Evolutionary conservation across 2,797 vertebrate species (phyloP).

Genomic region (Alfaro cultratus): DNA sequence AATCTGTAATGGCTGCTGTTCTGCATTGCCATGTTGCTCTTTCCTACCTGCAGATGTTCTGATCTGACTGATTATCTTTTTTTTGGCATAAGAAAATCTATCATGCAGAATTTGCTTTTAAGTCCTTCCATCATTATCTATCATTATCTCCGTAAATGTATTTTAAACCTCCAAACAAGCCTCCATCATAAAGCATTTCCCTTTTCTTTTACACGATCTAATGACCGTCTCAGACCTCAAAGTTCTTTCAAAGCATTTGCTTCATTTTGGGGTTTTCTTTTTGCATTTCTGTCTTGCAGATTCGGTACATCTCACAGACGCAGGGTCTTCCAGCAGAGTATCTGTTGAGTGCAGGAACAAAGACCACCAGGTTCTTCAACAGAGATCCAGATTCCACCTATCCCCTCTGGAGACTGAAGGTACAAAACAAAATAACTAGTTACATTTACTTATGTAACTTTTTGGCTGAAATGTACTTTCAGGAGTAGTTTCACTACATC

Average conservation of each 20-base stretch:
- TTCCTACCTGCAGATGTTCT: constrained; percentile 54
- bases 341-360: constrained; percentile 97
- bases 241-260: background rate
- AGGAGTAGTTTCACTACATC: too few species aligned
- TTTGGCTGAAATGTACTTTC: too few species aligned
- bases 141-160: constrained; percentile 1
- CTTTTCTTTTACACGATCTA: background rate
- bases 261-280: background rate
- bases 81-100: constrained; percentile 19
- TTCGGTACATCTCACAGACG: constrained; percentile 99
- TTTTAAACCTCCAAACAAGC: constrained; percentile 26
- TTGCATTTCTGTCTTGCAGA: constrained; percentile 82
- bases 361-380: constrained; percentile 99
- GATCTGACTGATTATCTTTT: constrained; percentile 51
- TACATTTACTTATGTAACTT: too few species aligned
- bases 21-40: constrained; percentile 54
- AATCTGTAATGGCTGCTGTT: constrained; percentile 76
- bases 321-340: constrained; percentile 98
- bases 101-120: constrained; percentile 52
- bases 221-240: background rate
- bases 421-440: constrained; percentile 56
- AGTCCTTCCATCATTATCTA: constrained; percentile 21
- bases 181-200: constrained; percentile 22
- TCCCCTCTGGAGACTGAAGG: constrained; percentile 98
- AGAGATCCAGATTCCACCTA: constrained; percentile 97